phyloP scores from a whole-genome alignment of 2,797 vertebrate species.

The Eidolon dupreanum region DNA sequence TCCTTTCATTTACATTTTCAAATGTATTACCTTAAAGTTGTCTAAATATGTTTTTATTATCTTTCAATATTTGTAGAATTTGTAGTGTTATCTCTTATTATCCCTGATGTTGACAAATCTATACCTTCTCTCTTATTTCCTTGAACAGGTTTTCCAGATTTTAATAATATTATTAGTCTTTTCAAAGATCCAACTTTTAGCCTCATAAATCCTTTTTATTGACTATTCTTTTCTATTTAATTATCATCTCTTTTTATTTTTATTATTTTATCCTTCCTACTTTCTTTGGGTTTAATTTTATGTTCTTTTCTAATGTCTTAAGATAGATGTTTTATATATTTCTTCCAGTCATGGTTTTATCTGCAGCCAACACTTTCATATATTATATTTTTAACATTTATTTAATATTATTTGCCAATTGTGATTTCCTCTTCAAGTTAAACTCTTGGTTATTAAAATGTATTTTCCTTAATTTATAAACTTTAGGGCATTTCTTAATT shows the following conservation, averaged over 20 bases:
- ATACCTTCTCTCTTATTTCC: neutral
- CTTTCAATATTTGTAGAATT: neutral
- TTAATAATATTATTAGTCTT: neutral
- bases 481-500: neutral
- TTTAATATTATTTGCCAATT: neutral
- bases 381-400: neutral
- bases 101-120: neutral
- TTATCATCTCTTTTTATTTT: neutral
- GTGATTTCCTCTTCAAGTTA: neutral
- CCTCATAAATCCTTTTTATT: neutral
- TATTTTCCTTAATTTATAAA: neutral
- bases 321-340: neutral
- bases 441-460: neutral
- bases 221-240: constrained; percentile 21
- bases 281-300: constrained; percentile 19
- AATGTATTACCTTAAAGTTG: neutral
- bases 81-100: neutral
- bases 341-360: neutral
- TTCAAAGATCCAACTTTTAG: neutral
- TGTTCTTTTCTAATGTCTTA: neutral
- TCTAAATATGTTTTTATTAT: neutral
- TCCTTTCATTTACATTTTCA: constrained; percentile 2
- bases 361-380: neutral
- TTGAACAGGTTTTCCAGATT: neutral
- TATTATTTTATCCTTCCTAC: neutral